A percentile compares a stretch with the other conserved stretches of the same genome.
phyloP scores from a whole-genome alignment of 2,797 vertebrate genomes.

The Spinibarbus caldwelli region DNA sequence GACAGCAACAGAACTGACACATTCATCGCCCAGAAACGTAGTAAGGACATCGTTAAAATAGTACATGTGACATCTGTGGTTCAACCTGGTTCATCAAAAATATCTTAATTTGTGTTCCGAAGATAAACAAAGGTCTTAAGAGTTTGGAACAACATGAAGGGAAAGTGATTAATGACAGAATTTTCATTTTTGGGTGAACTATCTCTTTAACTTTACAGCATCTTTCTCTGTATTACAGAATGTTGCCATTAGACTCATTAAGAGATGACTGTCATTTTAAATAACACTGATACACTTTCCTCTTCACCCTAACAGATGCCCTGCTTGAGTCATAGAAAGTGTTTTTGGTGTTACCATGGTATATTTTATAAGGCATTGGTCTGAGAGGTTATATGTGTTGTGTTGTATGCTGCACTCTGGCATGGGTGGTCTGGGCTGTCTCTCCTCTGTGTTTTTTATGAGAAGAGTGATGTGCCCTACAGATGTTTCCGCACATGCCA shows the following conservation, averaged over 20 bases:
- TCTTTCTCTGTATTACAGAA: not conserved
- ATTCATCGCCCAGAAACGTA: not conserved
- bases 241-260: not conserved
- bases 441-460: slow-evolving; percentile 57
- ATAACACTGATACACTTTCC: not conserved
- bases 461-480: slow-evolving; percentile 70
- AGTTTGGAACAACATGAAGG: not conserved
- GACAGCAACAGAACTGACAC: not conserved
- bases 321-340: not conserved
- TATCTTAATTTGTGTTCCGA: not conserved
- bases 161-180: not conserved
- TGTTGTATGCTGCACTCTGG: slow-evolving; percentile 35
- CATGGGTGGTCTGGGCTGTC: slow-evolving; percentile 55
- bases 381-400: slow-evolving; percentile 24
- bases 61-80: not conserved
- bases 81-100: not conserved
- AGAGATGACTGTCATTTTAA: not conserved
- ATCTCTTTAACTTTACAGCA: not conserved
- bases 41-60: not conserved
- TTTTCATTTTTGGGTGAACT: not conserved
- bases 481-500: slow-evolving; percentile 73
- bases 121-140: not conserved
- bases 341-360: not conserved
- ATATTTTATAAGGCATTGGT: not conserved
- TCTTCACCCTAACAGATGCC: not conserved